Base-by-base conservation (phyloP, 2,113 vertebrate genomes). In the Peucedramus taeniatus region DNA sequence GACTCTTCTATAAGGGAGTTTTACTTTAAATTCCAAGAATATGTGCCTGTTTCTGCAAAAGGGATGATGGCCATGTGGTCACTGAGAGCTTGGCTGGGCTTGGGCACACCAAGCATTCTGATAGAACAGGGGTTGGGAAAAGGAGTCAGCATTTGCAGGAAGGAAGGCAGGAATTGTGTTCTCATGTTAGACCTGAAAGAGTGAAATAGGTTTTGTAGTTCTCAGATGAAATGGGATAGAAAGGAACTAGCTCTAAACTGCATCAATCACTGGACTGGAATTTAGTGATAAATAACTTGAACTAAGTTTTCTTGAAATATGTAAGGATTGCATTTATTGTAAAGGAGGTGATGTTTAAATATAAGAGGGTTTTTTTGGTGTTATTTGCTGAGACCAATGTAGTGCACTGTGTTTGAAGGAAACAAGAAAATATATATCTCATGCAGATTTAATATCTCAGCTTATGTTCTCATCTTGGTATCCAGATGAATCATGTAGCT, bases 341-440 rank as follows among this genome's bases (percentile, higher is more conserved):
- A 61, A 75, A 53, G 31, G 22, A 63, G 24, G 11, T 71, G 13
- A 45, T 51, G 6, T 21, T 47, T 53, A 71, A 61, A 57, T 56
- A 13, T 23, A 31, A 66, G 39, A 42, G 7, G 18, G 6, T 0
- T 11, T 8, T 54, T 71, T 65, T 9, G 2, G 4, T 51, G 1
- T 39, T 35, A 44, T 68, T 87, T 86, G 24, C 51, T 53, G 81
- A 57, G 22, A 71, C 31, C 35, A 65, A 13, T 30, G 24, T 42
- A 80, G 37, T 39, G 30, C 23, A 35, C 21, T 27, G 8, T 13
- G 14, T 68, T 68, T 59, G 64, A 86, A 76, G 39, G 27, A 86
- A 95, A 76, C 11, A 60, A 63, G 28, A 42, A 54, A 87, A 59
- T 35, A n/a, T 2, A 0, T 23, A 33, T 64, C 18, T 86, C 3